These are phyloP conservation scores for Amazona vittata DNA, from an alignment of 2,113 vertebrate genomes.

Conservation along the genomic window DNA sequence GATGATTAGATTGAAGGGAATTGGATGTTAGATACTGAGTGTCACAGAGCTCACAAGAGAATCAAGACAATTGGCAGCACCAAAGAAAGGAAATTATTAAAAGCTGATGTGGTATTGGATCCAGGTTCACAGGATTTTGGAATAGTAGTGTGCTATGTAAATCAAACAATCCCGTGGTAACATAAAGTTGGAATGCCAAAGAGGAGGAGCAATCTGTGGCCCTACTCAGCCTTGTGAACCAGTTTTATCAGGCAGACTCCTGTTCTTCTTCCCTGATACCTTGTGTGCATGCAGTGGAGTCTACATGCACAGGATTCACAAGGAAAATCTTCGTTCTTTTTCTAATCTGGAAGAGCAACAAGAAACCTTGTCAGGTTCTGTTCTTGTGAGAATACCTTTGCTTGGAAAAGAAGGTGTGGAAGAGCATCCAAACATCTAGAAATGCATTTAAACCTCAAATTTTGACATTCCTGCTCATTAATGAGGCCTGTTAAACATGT, in stretches of 20 bases:
- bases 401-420: background rate
- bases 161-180: background rate
- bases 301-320: background rate
- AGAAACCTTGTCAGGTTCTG: background rate
- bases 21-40: background rate
- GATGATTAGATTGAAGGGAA: background rate
- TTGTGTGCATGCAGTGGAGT: background rate
- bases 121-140: background rate
- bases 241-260: background rate
- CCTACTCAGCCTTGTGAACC: background rate
- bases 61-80: background rate
- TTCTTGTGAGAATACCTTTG: background rate
- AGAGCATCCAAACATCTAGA: background rate
- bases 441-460: background rate
- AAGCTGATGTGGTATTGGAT: background rate
- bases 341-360: background rate
- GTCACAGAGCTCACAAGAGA: background rate
- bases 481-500: background rate
- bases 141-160: background rate
- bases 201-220: background rate
- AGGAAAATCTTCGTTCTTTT: background rate
- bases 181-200: background rate
- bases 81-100: background rate
- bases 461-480: background rate
- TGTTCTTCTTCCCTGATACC: background rate